These are phyloP conservation scores for Trichosurus vulpecula DNA, from an alignment of 2,797 vertebrate species.

Conservation along the genomic window DNA sequence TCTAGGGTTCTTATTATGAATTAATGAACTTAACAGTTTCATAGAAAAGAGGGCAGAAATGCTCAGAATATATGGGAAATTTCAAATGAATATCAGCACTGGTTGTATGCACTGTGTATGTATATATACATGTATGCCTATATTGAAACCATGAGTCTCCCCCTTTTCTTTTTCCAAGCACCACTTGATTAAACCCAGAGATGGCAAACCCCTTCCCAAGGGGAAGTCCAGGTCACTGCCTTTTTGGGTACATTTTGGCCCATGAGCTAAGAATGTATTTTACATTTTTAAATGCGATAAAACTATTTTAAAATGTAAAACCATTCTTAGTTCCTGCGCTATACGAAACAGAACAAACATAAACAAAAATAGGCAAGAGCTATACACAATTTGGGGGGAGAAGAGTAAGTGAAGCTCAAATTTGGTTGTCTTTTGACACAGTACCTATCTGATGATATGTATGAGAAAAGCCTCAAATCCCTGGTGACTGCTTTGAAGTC, in stretches of 20 bases:
- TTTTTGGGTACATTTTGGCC: neutral
- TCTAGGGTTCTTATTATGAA: neutral
- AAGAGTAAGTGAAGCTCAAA: neutral
- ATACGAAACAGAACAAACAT: neutral
- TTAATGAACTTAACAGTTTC: neutral
- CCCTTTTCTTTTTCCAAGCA: neutral
- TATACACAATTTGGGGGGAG: neutral
- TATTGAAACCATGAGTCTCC: neutral
- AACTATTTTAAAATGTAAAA: neutral
- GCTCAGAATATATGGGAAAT: conserved; percentile 13
- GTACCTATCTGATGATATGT: neutral
- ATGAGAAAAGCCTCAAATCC: neutral
- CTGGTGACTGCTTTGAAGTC: neutral
- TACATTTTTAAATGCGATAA: neutral
- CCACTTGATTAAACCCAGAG: neutral
- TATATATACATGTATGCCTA: neutral
- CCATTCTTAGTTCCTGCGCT: neutral
- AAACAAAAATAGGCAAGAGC: neutral
- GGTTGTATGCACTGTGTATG: neutral
- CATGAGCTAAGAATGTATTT: neutral
- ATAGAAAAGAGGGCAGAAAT: neutral
- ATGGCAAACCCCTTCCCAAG: neutral
- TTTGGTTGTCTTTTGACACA: neutral
- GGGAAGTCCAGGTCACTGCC: neutral
- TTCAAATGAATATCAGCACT: conserved; percentile 36